phyloP scores from a whole-genome alignment of 2,888 invertebrate species.

The Drosophila differens region DNA sequence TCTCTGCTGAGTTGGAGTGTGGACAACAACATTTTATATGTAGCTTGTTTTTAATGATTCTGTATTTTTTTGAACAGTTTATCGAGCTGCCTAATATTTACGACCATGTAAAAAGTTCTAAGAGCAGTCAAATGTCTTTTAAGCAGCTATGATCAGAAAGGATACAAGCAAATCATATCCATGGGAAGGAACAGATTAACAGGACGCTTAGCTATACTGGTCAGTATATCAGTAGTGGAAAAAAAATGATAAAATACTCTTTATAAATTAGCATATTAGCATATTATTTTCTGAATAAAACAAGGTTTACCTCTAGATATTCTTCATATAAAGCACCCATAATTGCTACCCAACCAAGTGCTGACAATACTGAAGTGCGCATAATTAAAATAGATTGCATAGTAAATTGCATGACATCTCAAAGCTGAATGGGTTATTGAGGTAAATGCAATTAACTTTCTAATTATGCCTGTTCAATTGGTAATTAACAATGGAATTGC shows the following conservation, averaged over 20 bases:
- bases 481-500: slow-evolving; percentile 2
- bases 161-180: neutral
- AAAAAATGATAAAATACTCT: neutral
- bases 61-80: neutral
- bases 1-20: neutral
- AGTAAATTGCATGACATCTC: neutral
- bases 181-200: neutral
- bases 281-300: neutral
- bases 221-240: neutral
- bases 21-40: neutral
- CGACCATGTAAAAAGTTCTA: neutral
- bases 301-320: neutral
- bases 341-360: neutral
- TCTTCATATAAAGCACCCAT: neutral
- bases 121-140: neutral
- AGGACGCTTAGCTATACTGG: neutral
- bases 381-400: neutral
- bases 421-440: neutral
- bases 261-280: neutral
- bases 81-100: neutral
- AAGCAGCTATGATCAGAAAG: neutral
- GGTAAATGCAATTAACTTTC: slow-evolving; percentile 5
- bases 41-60: neutral
- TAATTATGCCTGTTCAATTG: slow-evolving; percentile 22
- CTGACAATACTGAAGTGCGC: neutral